Evolutionary conservation across 2,888 invertebrate genomes (phyloP).

Genomic region (Lutraria lutraria): DNA sequence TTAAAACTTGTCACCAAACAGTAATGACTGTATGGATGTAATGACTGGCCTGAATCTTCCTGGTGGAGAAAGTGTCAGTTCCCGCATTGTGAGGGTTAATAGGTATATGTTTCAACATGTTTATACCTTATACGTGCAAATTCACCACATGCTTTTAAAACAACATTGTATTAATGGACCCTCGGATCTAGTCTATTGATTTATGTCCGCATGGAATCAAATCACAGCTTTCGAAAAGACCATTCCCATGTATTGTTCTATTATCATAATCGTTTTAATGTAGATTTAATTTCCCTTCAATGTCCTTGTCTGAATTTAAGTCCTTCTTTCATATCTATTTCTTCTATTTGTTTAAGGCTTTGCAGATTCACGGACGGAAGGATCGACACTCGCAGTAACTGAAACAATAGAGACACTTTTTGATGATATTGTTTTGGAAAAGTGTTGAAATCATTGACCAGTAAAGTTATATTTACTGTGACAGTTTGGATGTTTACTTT

Average conservation of each 20-base stretch:
- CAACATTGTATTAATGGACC: too few species aligned
- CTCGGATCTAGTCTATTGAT: background rate
- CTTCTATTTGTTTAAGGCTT: background rate
- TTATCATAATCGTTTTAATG: background rate
- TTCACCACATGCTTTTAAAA: too few species aligned
- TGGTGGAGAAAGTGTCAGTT: too few species aligned
- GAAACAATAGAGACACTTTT: background rate
- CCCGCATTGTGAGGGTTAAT: too few species aligned
- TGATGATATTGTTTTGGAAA: background rate
- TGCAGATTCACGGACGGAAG: background rate
- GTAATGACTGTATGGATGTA: too few species aligned
- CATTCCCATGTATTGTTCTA: background rate
- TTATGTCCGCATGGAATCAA: background rate
- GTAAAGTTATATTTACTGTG: background rate
- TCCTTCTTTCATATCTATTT: background rate
- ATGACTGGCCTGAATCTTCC: too few species aligned
- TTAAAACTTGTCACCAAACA: too few species aligned
- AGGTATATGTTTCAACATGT: too few species aligned
- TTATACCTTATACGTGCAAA: too few species aligned
- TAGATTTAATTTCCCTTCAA: background rate
- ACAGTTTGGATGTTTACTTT: background rate
- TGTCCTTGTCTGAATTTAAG: background rate
- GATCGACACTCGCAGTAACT: background rate
- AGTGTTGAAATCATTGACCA: background rate
- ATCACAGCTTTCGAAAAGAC: background rate